These are phyloP conservation scores for Drosophila sordidula DNA, from an alignment of 2,888 invertebrate species.

Conservation along the genomic window DNA sequence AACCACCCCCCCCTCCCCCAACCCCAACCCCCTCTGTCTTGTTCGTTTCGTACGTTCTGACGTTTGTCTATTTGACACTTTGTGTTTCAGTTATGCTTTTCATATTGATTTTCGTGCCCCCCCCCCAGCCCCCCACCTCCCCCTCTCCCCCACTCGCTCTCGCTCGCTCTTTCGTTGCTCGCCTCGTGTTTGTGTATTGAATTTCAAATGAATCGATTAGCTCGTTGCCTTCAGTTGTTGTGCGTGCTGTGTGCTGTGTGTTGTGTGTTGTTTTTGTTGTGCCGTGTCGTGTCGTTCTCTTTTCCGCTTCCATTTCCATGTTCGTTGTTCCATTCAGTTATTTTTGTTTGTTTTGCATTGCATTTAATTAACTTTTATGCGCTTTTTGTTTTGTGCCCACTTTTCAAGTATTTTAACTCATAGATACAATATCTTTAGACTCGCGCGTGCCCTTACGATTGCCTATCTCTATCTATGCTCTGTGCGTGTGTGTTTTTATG, in stretches of 20 bases:
- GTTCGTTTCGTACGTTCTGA: conserved; percentile 24
- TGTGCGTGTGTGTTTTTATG: conserved; percentile 21
- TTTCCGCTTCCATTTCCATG: conserved; percentile 52
- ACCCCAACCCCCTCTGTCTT: neutral
- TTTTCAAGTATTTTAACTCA: conserved; percentile 53
- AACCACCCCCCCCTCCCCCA: too few relatives aligned
- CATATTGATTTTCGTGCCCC: conserved; percentile 73
- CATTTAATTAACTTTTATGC: conserved; percentile 82
- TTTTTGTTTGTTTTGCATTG: conserved; percentile 67
- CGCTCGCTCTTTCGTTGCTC: conserved; percentile 5
- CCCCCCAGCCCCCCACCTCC: neutral
- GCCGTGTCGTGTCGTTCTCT: conserved; percentile 49
- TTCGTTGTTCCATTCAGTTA: conserved; percentile 34
- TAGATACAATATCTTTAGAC: conserved; percentile 62
- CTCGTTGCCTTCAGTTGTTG: conserved; percentile 63
- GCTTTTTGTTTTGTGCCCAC: conserved; percentile 55
- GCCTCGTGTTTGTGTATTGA: conserved; percentile 79
- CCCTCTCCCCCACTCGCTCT: neutral
- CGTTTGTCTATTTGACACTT: conserved; percentile 79
- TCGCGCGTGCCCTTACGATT: conserved; percentile 43
- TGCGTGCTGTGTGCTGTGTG: conserved; percentile 38
- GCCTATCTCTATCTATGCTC: conserved; percentile 9
- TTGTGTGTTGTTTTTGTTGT: conserved; percentile 29
- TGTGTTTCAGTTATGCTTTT: conserved; percentile 81
- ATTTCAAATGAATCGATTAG: conserved; percentile 82